Base-by-base conservation (phyloP, 2,888 invertebrate genomes). In the Ariolimax columbianus region DNA sequence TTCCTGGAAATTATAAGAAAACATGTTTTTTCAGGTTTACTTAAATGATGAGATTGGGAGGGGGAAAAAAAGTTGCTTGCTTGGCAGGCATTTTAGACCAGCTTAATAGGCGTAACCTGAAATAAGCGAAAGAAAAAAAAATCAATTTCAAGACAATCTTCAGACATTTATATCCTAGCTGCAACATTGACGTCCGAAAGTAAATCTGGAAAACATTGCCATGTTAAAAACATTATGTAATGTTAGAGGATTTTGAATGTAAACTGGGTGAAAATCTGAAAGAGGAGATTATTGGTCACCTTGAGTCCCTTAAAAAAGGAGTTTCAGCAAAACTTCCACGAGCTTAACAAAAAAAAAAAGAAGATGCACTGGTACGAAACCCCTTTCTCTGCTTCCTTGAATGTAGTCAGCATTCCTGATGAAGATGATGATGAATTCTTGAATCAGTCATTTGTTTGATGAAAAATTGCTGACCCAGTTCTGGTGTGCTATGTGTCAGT, bases 341-440 rank as follows among this genome's bases (percentile, higher is more conserved):
- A 23, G 70, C 33, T 70, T 9, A 70, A 7, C n/a, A n/a, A n/a
- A n/a, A n/a, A 70, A 33, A 70, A 70, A 17, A 70, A 70, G n/a
- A n/a, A n/a, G n/a, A n/a, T n/a, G n/a, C n/a, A n/a, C n/a, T n/a
- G n/a, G n/a, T n/a, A n/a, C n/a, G 33, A 36, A 55, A 55, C 26
- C 55, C 19, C 3, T n/a, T 55, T 55, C 30, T 38, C 70, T 70
- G 33, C 36, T 33, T 70, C 36, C 38, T 23, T 70, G 30, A 14
- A 70, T 70, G 30, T 70, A 19, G 70, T 33, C 70, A 70, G 70
- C 70, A 70, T 70, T 33, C 70, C 70, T 33, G 38, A 70, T 70
- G 70, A 70, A 70, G 38, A 19, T 30, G 33, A 70, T 4, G 36
- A 70, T 70, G 70, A 33, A 70, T 70, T 33, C 70, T 70, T 38